phyloP scores from a whole-genome alignment of 2,888 invertebrate species.

The Amaurobius ferox region DNA sequence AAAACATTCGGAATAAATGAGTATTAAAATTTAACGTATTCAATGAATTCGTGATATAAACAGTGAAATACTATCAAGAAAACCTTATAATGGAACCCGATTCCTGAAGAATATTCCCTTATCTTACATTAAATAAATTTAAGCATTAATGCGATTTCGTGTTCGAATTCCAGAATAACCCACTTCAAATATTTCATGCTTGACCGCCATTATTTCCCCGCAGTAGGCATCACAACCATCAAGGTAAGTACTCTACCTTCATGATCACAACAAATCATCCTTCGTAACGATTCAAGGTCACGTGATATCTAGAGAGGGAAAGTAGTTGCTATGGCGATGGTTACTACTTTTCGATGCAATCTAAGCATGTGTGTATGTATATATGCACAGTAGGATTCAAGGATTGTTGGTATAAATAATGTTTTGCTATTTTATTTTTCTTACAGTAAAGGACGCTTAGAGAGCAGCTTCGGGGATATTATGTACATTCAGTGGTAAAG shows the following conservation, averaged over 20 bases:
- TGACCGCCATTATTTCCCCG: constrained; percentile 14
- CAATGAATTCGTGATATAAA: too few relatives aligned
- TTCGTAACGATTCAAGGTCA: constrained; percentile 53
- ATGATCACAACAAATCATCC: constrained; percentile 42
- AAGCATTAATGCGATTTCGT: too few relatives aligned
- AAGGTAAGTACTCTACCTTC: too few relatives aligned
- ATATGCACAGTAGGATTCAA: not conserved
- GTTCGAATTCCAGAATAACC: not conserved
- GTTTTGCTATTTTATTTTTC: not conserved
- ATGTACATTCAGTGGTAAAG: too few relatives aligned
- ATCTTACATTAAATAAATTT: too few relatives aligned
- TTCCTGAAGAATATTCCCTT: too few relatives aligned
- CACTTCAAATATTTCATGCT: not conserved
- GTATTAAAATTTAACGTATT: too few relatives aligned
- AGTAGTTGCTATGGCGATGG: constrained; percentile 40
- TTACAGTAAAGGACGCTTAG: not conserved
- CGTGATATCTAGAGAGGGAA: constrained; percentile 3
- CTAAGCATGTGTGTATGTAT: not conserved
- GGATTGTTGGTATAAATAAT: constrained; percentile 6
- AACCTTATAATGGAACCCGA: too few relatives aligned
- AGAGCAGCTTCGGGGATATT: not conserved
- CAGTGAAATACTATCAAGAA: too few relatives aligned
- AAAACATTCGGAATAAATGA: too few relatives aligned
- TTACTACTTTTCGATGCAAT: constrained; percentile 8
- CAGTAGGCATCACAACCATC: too few relatives aligned